Conservation (phyloP, 2,888 invertebrate genomes). For the Allolobophora icterica region DNA sequence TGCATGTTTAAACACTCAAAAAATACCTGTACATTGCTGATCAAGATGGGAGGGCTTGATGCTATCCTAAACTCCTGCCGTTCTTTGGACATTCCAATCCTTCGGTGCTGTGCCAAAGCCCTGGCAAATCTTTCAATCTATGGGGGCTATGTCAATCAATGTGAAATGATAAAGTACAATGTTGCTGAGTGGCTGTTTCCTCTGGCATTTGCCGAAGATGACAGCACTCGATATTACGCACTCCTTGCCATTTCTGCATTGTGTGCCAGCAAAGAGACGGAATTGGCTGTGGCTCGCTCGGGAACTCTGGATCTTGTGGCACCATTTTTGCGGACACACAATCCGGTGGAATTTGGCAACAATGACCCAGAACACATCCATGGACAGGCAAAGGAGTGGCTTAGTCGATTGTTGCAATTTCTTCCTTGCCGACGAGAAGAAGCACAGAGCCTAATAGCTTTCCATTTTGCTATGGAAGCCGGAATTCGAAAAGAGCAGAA, state of each 20-base stretch:
- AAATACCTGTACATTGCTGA: constrained; percentile 90
- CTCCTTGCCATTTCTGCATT: constrained; percentile 95
- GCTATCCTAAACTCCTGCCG: constrained; percentile 91
- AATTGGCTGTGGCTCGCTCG: constrained; percentile 91
- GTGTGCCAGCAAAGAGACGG: constrained; percentile 96
- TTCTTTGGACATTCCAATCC: constrained; percentile 85
- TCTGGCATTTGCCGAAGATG: constrained; percentile 92
- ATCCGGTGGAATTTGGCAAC: constrained; percentile 91
- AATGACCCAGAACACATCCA: constrained; percentile 82
- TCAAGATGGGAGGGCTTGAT: constrained; percentile 88
- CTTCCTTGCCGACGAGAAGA: constrained; percentile 92
- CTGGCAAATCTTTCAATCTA: constrained; percentile 94
- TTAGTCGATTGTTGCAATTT: constrained; percentile 89
- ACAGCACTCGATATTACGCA: constrained; percentile 84
- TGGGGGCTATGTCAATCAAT: constrained; percentile 94
- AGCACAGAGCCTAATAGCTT: constrained; percentile 93
- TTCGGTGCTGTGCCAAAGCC: constrained; percentile 94
- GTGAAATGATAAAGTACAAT: constrained; percentile 88
- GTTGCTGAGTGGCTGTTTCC: constrained; percentile 89
- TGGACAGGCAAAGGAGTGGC: constrained; percentile 93
- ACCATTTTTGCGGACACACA: constrained; percentile 91
- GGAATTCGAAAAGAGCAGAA: constrained; percentile 82
- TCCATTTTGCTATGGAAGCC: constrained; percentile 98
- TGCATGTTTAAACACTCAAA: constrained; percentile 92
- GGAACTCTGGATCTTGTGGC: constrained; percentile 94